phyloP scores from a whole-genome alignment of 2,888 invertebrate species.

The Copidosoma aretas region DNA sequence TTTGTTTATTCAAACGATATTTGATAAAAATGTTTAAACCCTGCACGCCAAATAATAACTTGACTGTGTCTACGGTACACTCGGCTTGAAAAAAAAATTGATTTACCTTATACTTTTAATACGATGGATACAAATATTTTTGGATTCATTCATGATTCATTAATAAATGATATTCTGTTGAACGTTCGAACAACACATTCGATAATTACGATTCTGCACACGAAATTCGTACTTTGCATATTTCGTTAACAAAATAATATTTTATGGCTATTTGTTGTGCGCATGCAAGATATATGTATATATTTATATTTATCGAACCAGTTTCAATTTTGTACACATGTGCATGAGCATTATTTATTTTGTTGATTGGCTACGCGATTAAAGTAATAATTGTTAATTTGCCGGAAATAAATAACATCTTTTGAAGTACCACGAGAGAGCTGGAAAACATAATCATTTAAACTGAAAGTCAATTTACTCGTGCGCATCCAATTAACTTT shows the following conservation, averaged over 20 bases:
- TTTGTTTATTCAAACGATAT: too few relatives aligned
- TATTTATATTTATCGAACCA: constrained; percentile 30
- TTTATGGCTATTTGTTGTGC: constrained; percentile 6
- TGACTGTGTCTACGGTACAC: too few relatives aligned
- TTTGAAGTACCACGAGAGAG: not conserved
- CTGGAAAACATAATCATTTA: constrained; percentile 13
- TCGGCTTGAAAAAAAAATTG: too few relatives aligned
- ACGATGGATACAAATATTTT: too few relatives aligned
- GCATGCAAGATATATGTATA: constrained; percentile 9
- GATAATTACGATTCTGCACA: not conserved
- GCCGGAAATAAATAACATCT: not conserved
- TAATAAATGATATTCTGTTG: not conserved
- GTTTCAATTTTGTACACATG: constrained; percentile 26
- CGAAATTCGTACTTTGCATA: constrained; percentile 1
- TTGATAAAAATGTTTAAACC: too few relatives aligned
- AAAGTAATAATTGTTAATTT: not conserved
- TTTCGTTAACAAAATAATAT: constrained; percentile 26
- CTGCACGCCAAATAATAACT: too few relatives aligned
- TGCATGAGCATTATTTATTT: constrained; percentile 6
- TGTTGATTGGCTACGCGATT: constrained; percentile 1
- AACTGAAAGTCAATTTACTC: constrained; percentile 33
- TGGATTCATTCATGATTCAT: too few relatives aligned
- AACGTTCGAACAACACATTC: constrained; percentile 3
- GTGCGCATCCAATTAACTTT: not conserved
- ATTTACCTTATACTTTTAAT: too few relatives aligned